Base-by-base conservation (phyloP, 2,888 invertebrate species). In the Orthosia cruda region DNA sequence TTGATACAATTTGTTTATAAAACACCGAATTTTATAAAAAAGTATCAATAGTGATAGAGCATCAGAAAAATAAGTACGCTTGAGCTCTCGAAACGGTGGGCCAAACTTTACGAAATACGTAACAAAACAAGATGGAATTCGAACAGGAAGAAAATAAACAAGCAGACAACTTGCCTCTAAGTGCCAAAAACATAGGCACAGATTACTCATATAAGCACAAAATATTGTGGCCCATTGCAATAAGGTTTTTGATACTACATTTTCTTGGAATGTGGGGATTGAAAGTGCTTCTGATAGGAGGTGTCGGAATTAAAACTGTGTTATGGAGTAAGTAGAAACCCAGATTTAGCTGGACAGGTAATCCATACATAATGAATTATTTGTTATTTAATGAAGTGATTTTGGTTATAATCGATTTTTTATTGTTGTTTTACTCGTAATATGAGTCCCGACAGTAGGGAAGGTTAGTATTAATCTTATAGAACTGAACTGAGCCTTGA, bases 161-260 rank as follows among this genome's bases (percentile, higher is more conserved):
- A 55, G 11, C 4, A n/a, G 18, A 54, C 7, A 20, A 55, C 3
- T 18, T 54, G 20, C 23, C 73, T 9, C n/a, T 66, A 12, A 23
- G 12, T 5, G 23, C 65, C 2, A 78, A 80, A 74, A 49, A 62
- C 20, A 74, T 78, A 63, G 62, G 93, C 68, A 94, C 94, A 0
- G 94, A 94, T 86, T 92, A 89, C 74, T 86, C 90, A 0, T 93
- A 92, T 71, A 92, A 90, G 94, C 94, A 97, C 96, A 80, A 97
- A 90, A 95, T 97, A 18, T 97, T 97, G 4, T 98, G 98, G 98
- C 94, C 92, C 77, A 98, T 98, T 90, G 97, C 96, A 0, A 95
- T 97, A 40, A 97, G 97, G 47, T 97, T 97, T 89, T 81, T 97
- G 3, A 74, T 96, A 1, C 87, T 97, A 15, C 97, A 97, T 90